These are phyloP conservation scores for Galerucella nymphaeae DNA, from an alignment of 2,888 invertebrate species.

Conservation along the genomic window DNA sequence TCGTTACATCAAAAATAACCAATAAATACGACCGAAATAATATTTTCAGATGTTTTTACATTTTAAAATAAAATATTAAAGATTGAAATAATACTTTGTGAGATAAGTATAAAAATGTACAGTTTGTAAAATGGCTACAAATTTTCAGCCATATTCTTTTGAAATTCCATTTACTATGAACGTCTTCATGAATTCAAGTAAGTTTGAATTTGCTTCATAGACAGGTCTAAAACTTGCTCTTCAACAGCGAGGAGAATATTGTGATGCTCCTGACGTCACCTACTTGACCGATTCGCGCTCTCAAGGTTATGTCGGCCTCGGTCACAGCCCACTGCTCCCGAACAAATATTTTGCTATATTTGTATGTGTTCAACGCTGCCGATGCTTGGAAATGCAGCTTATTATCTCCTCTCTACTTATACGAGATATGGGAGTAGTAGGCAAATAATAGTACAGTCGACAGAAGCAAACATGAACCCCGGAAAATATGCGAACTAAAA, in stretches of 20 bases:
- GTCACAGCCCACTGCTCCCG: constrained; percentile 50
- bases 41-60: no score
- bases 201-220: not conserved
- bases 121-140: not conserved
- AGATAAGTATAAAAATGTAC: no score
- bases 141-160: not conserved
- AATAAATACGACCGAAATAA: no score
- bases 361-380: constrained; percentile 25
- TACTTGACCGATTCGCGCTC: constrained; percentile 51
- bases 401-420: constrained; percentile 25
- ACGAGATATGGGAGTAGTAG: constrained; percentile 16
- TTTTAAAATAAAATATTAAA: no score
- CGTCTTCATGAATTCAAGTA: not conserved
- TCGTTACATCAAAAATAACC: no score
- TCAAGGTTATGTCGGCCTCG: constrained; percentile 52
- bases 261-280: constrained; percentile 47
- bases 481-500: no score
- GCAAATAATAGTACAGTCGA: constrained; percentile 10
- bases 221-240: constrained; percentile 17
- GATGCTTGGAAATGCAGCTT: constrained; percentile 32
- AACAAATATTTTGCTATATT: constrained; percentile 49
- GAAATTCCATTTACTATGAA: not conserved
- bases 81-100: no score
- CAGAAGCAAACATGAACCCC: no score
- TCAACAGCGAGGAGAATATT: constrained; percentile 2